phyloP scores from a whole-genome alignment of 2,797 vertebrate genomes.

The Diplodus puntazzo region DNA sequence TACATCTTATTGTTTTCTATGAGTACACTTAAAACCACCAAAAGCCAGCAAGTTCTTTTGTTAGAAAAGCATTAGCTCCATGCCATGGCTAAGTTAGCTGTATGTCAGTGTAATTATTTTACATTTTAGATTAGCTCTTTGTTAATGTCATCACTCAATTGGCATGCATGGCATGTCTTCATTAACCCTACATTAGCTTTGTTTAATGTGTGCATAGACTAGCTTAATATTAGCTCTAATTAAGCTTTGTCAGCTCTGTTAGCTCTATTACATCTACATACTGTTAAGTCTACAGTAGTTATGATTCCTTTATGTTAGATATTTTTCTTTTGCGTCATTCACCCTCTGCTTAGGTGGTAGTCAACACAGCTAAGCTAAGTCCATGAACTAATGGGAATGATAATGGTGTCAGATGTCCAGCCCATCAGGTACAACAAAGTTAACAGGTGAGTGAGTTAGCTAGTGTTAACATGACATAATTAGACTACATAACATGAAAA shows the following conservation, averaged over 20 bases:
- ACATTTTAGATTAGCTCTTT: not conserved
- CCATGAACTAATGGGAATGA: not conserved
- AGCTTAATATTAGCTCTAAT: not conserved
- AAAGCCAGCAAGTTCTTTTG: not conserved
- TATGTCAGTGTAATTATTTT: too few species aligned
- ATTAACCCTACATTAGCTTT: too few species aligned
- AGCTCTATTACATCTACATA: not conserved
- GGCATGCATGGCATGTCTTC: too few species aligned
- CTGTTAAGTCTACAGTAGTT: not conserved
- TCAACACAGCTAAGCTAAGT: not conserved
- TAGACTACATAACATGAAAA: too few species aligned
- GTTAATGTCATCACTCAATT: not conserved
- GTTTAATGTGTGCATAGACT: not conserved
- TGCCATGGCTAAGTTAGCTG: too few species aligned
- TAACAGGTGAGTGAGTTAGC: not conserved
- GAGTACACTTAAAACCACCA: not conserved
- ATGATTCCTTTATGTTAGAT: not conserved
- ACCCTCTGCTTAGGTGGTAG: not conserved
- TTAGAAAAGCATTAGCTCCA: not conserved
- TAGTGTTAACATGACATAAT: not conserved
- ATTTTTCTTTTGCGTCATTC: not conserved
- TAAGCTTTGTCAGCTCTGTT: too few species aligned
- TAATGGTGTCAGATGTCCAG: not conserved
- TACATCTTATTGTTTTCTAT: not conserved
- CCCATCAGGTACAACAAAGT: not conserved